phyloP scores from a whole-genome alignment of 1,140 invertebrate species.

The Zaprionus capensis region DNA sequence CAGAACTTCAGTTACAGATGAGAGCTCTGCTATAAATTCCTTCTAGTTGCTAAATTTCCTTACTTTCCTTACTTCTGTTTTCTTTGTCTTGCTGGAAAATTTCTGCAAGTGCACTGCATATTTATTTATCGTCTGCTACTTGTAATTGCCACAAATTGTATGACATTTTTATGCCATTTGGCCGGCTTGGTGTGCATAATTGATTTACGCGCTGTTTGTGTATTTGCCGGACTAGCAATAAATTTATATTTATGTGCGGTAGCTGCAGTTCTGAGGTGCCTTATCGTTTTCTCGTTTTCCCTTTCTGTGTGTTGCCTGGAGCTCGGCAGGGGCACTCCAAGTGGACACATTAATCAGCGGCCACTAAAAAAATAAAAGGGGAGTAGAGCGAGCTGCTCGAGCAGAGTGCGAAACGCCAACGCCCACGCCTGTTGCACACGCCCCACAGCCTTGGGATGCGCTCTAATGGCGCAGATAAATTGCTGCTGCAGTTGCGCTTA shows the following conservation, averaged over 20 bases:
- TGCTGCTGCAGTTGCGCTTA: slow-evolving; percentile 33
- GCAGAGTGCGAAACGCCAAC: slow-evolving; percentile 26
- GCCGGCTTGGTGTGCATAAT: slow-evolving; percentile 63
- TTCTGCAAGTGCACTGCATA: slow-evolving; percentile 34
- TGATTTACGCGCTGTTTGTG: slow-evolving; percentile 77
- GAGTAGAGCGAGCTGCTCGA: neutral
- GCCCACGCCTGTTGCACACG: slow-evolving; percentile 37
- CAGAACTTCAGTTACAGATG: neutral
- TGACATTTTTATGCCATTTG: slow-evolving; percentile 78
- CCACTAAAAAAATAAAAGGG: slow-evolving; percentile 23
- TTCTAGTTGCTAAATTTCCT: neutral
- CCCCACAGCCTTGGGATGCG: slow-evolving; percentile 50
- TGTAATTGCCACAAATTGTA: slow-evolving; percentile 81
- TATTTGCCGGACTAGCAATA: slow-evolving; percentile 63
- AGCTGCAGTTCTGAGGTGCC: slow-evolving; percentile 46
- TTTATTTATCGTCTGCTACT: slow-evolving; percentile 78
- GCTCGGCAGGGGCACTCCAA: slow-evolving; percentile 42
- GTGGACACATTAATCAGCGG: slow-evolving; percentile 74
- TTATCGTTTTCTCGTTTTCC: slow-evolving; percentile 81
- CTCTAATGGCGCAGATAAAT: slow-evolving; percentile 67
- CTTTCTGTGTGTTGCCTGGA: slow-evolving; percentile 52
- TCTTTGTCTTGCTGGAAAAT: neutral
- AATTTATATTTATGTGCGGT: slow-evolving; percentile 63
- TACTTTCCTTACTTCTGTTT: neutral
- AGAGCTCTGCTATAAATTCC: too few species aligned